A percentile compares a stretch with the other conserved stretches of the same genome.
phyloP scores from a whole-genome alignment of 2,888 invertebrate genomes.

The Agriotes lineatus region DNA sequence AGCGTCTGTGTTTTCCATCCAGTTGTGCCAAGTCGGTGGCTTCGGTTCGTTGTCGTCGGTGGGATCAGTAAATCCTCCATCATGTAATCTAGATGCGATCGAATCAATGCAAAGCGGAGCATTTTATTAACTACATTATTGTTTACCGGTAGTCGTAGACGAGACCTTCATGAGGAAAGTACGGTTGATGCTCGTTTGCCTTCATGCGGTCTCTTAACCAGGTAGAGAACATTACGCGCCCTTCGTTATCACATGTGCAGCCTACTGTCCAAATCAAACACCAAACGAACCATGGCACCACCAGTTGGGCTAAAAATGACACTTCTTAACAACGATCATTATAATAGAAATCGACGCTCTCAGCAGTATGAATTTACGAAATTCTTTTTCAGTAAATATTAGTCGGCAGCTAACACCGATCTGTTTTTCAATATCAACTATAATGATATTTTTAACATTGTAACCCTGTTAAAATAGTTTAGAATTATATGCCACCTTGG shows the following conservation, averaged over 20 bases:
- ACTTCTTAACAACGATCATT: too few species aligned
- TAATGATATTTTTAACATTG: too few species aligned
- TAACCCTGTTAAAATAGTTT: too few species aligned
- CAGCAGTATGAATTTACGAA: too few species aligned
- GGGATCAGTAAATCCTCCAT: conserved; percentile 77
- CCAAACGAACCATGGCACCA: conserved; percentile 81
- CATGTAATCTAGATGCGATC: conserved; percentile 78
- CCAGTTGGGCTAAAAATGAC: conserved; percentile 72
- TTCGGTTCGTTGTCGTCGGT: conserved; percentile 75
- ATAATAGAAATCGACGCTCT: too few species aligned
- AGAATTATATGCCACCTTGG: too few species aligned
- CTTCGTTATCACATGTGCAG: conserved; percentile 77
- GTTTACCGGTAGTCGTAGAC: conserved; percentile 77
- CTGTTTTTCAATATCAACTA: too few species aligned
- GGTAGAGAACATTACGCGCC: conserved; percentile 72
- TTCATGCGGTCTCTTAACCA: conserved; percentile 73
- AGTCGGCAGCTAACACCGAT: too few species aligned
- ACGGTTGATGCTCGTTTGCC: conserved; percentile 63
- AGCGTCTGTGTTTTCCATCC: conserved; percentile 75
- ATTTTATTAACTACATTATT: too few species aligned
- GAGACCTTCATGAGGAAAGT: conserved; percentile 73
- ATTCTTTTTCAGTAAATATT: too few species aligned
- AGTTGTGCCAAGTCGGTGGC: conserved; percentile 75
- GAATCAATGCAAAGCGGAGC: too few species aligned
- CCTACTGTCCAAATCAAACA: conserved; percentile 82